A percentile compares a stretch with the other conserved stretches of the same genome.
Conservation (phyloP, 2,888 invertebrate genomes). For the Chironomus riparius region DNA sequence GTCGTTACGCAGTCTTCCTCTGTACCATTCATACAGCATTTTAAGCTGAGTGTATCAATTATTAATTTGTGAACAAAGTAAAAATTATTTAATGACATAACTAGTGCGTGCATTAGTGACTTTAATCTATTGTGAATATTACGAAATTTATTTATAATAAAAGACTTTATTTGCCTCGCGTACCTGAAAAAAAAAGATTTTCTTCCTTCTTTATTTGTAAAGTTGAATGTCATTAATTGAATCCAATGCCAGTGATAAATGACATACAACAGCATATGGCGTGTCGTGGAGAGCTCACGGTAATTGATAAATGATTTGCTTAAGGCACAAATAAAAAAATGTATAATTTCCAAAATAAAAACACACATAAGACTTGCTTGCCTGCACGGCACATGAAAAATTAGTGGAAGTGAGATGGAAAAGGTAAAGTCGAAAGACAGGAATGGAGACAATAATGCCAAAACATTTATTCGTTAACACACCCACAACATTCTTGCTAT, state of each 20-base stretch:
- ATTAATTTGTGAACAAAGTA: background rate
- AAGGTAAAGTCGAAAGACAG: background rate
- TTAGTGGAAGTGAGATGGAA: no score
- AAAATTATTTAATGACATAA: background rate
- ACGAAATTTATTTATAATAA: no score
- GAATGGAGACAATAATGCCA: constrained; percentile 9
- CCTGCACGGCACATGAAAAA: background rate
- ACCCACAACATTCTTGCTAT: background rate
- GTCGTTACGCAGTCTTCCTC: background rate
- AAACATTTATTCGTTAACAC: constrained; percentile 17
- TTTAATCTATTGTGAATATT: no score
- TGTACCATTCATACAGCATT: background rate
- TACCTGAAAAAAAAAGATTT: no score
- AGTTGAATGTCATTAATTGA: no score
- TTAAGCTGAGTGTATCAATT: background rate
- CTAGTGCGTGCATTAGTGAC: no score
- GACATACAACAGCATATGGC: background rate
- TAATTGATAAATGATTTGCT: constrained; percentile 13
- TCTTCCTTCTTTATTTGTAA: no score
- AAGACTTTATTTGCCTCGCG: no score
- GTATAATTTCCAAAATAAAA: background rate
- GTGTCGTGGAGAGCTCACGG: background rate
- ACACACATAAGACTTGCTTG: background rate
- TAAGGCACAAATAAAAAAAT: background rate
- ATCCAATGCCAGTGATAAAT: background rate